Conservation (phyloP, 2,113 vertebrate genomes). For the Notiomystis cincta region DNA sequence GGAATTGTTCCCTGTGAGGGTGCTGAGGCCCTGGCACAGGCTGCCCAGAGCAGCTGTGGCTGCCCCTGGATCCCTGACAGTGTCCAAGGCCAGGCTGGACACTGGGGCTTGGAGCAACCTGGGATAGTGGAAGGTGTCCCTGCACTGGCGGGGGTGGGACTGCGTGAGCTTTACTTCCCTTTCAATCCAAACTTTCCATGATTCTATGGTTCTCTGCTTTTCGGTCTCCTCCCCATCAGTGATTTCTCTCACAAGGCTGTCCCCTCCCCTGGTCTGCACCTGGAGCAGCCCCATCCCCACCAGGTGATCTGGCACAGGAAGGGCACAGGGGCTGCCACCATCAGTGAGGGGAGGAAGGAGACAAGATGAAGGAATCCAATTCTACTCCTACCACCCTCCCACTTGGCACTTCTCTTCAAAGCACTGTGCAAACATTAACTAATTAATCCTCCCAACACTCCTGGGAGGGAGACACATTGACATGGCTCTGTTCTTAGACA, state of each 20-base stretch:
- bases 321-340: not conserved
- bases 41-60: not conserved
- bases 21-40: not conserved
- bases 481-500: not conserved
- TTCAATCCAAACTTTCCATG: not conserved
- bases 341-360: not conserved
- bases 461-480: not conserved
- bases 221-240: not conserved
- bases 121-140: not conserved
- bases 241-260: not conserved
- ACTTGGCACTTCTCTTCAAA: not conserved
- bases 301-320: not conserved
- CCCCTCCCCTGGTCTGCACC: not conserved
- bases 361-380: not conserved
- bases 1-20: not conserved
- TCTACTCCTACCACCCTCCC: not conserved
- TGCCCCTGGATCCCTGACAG: not conserved
- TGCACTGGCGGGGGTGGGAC: not conserved
- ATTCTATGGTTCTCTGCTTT: not conserved
- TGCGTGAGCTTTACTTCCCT: not conserved
- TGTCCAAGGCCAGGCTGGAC: not conserved
- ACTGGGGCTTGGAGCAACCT: fast-evolving
- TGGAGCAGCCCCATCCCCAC: not conserved
- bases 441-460: not conserved
- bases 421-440: not conserved